Evolutionary conservation across 2,113 vertebrate species (phyloP), one percentile per base, ranked within the genome.

Genomic region (Tamias sibiricus): DNA sequence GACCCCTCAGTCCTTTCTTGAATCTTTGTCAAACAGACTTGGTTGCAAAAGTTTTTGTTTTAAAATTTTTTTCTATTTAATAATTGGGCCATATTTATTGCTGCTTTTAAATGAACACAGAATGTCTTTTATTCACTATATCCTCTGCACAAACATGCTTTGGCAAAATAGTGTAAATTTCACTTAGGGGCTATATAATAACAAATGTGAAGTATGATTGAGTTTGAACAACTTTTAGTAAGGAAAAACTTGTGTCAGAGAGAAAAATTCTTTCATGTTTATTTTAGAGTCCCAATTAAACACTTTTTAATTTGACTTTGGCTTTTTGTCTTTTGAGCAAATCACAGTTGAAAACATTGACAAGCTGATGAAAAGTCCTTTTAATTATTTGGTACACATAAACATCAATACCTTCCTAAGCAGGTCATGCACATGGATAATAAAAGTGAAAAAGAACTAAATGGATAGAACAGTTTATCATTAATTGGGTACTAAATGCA

Each of bases 261-360:
- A 80, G 28, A 82, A 95, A 94, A 83, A 62, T 87, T 72, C 40
- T 84, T 96, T 95, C 35, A 80, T 88, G 37, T 95, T 92, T 87
- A 85, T 95, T 85, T 94, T 95, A 81, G 54, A 90, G 19, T 82
- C 20, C 54, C 30, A 87, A 88, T 95, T 83, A 96, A 92, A 82
- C 17, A 71, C 87, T 90, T 96, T 96, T 82, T 42, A 44, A 10
- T 95, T 96, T 87, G 83, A 83, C 71, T 95, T 97, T 91, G 66
- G 42, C 64, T 91, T 97, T 97, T 94, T 59, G 82, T 96, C 42
- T 91, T 94, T 94, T 94, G 93, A 94, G 87, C 81, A 85, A 80
- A 90, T 96, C 35, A 79, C 37, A 74, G 90, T 74, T 94, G 47
- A 93, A 85, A 95, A 96, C 54, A 69, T 71, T 95, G 85, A 91